These are phyloP conservation scores for western clawed frog (Xenopus tropicalis) DNA, from an alignment of 2,113 vertebrate species.

Conservation along the genomic window DNA sequence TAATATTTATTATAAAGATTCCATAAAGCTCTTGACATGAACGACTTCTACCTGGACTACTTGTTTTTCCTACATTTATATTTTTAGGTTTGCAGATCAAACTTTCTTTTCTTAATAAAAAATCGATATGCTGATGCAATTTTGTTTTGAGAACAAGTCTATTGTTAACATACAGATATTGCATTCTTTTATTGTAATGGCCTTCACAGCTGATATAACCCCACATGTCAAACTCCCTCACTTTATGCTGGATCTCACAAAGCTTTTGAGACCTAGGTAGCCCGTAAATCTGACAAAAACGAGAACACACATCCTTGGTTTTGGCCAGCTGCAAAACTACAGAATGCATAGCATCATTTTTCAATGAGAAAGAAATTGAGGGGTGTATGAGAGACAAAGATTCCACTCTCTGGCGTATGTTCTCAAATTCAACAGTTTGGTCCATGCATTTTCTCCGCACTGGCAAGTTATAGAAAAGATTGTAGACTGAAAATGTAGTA, in stretches of 20 bases:
- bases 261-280: constrained; percentile 78
- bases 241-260: constrained; percentile 70
- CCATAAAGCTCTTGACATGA: constrained; percentile 73
- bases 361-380: constrained; percentile 84
- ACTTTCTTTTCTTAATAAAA: constrained; percentile 78
- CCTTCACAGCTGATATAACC: constrained; percentile 84
- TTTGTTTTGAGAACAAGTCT: constrained; percentile 88
- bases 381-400: constrained; percentile 87
- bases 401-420: constrained; percentile 81
- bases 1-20: constrained; percentile 84
- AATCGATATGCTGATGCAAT: constrained; percentile 85
- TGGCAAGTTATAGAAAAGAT: constrained; percentile 85
- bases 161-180: constrained; percentile 87
- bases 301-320: constrained; percentile 73
- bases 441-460: constrained; percentile 85
- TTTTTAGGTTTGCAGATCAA: constrained; percentile 67
- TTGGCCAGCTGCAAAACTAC: constrained; percentile 88
- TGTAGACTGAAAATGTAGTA: constrained; percentile 81
- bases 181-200: constrained; percentile 89
- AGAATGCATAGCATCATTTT: constrained; percentile 77
- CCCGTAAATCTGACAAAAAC: constrained; percentile 90
- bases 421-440: constrained; percentile 79
- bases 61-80: constrained; percentile 50
- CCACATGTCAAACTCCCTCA: constrained; percentile 70
- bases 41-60: constrained; percentile 68